Evolutionary conservation across 2,113 vertebrate species (phyloP).

Genomic region (Neolamprologus ventralis): DNA sequence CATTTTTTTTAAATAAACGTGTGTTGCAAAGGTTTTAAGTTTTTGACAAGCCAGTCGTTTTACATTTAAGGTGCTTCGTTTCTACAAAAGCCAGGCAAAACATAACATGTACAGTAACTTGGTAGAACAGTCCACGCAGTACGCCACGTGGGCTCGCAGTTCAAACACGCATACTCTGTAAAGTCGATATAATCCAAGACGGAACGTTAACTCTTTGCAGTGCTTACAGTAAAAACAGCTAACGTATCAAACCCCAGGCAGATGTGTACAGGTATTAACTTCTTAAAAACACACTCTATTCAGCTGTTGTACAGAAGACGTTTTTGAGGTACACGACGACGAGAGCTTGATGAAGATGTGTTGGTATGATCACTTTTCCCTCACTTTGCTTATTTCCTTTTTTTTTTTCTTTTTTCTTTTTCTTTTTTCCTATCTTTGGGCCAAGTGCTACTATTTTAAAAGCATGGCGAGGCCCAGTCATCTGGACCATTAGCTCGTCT

Average conservation of each 20-base stretch:
- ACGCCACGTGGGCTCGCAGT: conserved; percentile 22
- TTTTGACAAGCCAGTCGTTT: conserved; percentile 64
- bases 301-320: conserved; percentile 66
- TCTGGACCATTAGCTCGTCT: conserved; percentile 51
- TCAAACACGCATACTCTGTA: conserved; percentile 52
- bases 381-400: conserved; percentile 6
- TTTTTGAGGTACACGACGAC: conserved; percentile 37
- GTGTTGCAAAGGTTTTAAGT: conserved; percentile 53
- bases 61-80: conserved; percentile 72
- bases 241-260: conserved; percentile 51
- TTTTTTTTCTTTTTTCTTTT: neutral
- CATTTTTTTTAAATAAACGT: conserved; percentile 54
- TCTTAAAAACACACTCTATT: conserved; percentile 47
- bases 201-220: conserved; percentile 40
- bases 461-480: conserved; percentile 12
- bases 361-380: conserved; percentile 24
- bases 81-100: conserved; percentile 52
- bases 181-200: conserved; percentile 47
- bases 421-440: neutral
- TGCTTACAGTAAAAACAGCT: conserved; percentile 54
- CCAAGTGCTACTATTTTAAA: conserved; percentile 17
- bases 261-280: conserved; percentile 59
- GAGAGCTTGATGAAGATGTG: conserved; percentile 43
- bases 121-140: conserved; percentile 24
- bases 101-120: conserved; percentile 64